Evolutionary conservation across 2,888 invertebrate genomes (phyloP).

Genomic region (Pterostichus madidus): DNA sequence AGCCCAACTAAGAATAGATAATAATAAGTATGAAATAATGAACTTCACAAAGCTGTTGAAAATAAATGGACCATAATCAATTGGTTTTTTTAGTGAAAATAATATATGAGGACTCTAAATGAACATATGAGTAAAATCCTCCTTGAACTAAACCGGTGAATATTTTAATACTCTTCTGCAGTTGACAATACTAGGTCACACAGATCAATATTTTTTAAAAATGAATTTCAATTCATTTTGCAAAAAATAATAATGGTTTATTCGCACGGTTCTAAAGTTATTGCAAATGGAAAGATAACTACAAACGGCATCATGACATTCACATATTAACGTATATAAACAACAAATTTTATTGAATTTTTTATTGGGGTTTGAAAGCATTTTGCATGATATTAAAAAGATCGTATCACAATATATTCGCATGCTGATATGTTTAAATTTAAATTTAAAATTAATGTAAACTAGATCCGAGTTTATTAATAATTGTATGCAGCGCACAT

Average conservation of each 20-base stretch:
- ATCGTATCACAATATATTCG: slow-evolving; percentile 1
- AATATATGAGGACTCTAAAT: slow-evolving; percentile 16
- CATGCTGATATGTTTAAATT: slow-evolving; percentile 24
- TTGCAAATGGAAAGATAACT: slow-evolving; percentile 14
- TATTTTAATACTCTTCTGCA: slow-evolving; percentile 55
- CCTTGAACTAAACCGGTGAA: slow-evolving; percentile 48
- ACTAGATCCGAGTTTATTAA: slow-evolving; percentile 24
- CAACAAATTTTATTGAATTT: slow-evolving; percentile 28
- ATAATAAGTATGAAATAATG: neutral
- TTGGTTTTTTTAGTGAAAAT: slow-evolving; percentile 21
- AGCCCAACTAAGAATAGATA: neutral
- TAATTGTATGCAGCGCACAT: slow-evolving; percentile 22
- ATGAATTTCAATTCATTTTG: slow-evolving; percentile 53
- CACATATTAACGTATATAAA: slow-evolving; percentile 16
- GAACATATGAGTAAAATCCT: slow-evolving; percentile 40
- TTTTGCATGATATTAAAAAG: slow-evolving; percentile 46
- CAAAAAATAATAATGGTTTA: slow-evolving; percentile 53
- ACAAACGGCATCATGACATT: slow-evolving; percentile 17
- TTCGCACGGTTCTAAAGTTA: slow-evolving; percentile 25
- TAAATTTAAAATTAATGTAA: slow-evolving; percentile 33
- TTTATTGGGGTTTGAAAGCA: slow-evolving; percentile 24
- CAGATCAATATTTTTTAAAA: slow-evolving; percentile 56
- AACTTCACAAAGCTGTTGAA: neutral
- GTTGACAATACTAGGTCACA: slow-evolving; percentile 57
- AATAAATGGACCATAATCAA: slow-evolving; percentile 26